These are phyloP conservation scores for Thinocorus orbignyianus DNA, from an alignment of 2,113 vertebrate species.

Conservation along the genomic window DNA sequence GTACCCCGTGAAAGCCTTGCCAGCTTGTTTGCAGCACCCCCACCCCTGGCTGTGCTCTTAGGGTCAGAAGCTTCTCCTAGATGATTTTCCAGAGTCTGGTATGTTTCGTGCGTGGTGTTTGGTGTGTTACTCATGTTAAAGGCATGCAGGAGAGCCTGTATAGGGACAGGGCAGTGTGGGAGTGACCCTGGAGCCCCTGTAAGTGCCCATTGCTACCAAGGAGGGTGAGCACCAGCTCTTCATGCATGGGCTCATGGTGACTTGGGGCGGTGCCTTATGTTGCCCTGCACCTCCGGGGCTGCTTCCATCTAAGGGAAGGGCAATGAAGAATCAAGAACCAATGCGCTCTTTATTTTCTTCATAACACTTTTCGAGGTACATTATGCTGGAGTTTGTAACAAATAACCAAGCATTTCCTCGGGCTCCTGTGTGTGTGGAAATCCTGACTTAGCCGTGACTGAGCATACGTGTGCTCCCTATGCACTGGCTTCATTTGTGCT, in stretches of 20 bases:
- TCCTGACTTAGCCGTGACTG: not conserved
- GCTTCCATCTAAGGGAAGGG: not conserved
- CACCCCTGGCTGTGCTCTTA: fast-evolving
- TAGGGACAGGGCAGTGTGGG: fast-evolving
- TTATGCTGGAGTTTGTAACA: not conserved
- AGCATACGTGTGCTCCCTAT: not conserved
- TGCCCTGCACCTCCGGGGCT: not conserved
- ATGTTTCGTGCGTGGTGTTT: not conserved
- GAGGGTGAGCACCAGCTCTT: not conserved
- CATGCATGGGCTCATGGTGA: not conserved
- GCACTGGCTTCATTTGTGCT: slow-evolving; percentile 25
- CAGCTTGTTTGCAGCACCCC: not conserved
- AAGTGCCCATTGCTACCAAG: fast-evolving
- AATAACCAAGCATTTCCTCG: not conserved
- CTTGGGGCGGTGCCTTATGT: not conserved
- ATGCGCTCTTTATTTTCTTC: not conserved
- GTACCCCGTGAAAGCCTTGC: not conserved
- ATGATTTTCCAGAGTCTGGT: not conserved
- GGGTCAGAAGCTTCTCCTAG: not conserved
- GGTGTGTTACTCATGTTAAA: not conserved
- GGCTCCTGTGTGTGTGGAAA: not conserved
- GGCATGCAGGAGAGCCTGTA: not conserved
- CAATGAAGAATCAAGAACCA: not conserved
- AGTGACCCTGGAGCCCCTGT: not conserved
- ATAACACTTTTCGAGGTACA: not conserved